These are phyloP conservation scores for Choloepus didactylus DNA, from an alignment of 2,797 vertebrate genomes.

Conservation along the genomic window DNA sequence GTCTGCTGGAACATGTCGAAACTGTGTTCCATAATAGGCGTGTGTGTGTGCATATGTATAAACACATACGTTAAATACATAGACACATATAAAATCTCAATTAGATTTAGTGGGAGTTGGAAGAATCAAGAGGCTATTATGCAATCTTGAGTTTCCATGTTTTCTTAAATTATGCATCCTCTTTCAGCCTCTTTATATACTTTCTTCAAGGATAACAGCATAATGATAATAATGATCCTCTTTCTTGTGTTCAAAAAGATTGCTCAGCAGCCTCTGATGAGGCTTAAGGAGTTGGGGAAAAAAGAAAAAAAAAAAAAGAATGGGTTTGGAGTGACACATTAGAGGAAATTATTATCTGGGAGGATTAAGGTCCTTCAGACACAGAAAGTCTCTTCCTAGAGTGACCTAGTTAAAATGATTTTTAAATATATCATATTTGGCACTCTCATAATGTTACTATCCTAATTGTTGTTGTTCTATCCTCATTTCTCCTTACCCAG, in stretches of 20 bases:
- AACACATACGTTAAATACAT: neutral
- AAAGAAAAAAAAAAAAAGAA: neutral
- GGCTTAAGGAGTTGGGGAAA: slow-evolving; percentile 54
- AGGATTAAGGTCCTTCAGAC: slow-evolving; percentile 57
- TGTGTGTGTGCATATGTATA: neutral
- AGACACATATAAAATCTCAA: slow-evolving; percentile 48
- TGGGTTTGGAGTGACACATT: slow-evolving; percentile 70
- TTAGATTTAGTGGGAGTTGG: slow-evolving; percentile 64
- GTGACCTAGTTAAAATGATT: slow-evolving; percentile 66
- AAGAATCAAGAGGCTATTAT: slow-evolving; percentile 70
- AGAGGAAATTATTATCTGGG: slow-evolving; percentile 71
- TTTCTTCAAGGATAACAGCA: slow-evolving; percentile 77
- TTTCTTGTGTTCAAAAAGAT: slow-evolving; percentile 74
- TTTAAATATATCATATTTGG: slow-evolving; percentile 44
- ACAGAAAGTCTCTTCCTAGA: slow-evolving; percentile 55
- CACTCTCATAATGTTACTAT: slow-evolving; percentile 18
- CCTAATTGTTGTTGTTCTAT: slow-evolving; percentile 17
- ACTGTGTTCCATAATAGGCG: neutral
- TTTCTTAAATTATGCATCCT: slow-evolving; percentile 77
- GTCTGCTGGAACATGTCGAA: neutral
- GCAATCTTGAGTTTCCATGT: slow-evolving; percentile 54
- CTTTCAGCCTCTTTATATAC: slow-evolving; percentile 68
- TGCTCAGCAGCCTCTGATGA: slow-evolving; percentile 72
- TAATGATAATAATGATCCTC: slow-evolving; percentile 76
- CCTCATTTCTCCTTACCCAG: neutral